Percentiles rank a stretch among this genome's conserved stretches.
Conservation (phyloP, 2,113 vertebrate genomes). For the Callipepla californica region DNA sequence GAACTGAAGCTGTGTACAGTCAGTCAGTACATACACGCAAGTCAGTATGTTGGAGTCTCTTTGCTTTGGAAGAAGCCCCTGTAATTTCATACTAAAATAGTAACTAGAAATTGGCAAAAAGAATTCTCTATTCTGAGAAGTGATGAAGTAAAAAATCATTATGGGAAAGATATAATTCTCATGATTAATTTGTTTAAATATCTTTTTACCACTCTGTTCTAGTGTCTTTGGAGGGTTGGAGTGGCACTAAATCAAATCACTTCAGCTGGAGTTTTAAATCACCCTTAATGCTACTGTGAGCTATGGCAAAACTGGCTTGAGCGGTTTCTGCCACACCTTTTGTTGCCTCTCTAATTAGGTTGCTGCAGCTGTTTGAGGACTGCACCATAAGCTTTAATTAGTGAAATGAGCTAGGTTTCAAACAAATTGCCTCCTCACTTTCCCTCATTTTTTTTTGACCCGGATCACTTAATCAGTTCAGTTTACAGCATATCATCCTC, state of each 20-base stretch:
- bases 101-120: neutral
- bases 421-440: neutral
- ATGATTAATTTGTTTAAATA: neutral
- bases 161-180: neutral
- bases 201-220: neutral
- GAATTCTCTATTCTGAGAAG: neutral
- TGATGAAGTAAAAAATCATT: neutral
- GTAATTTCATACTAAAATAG: neutral
- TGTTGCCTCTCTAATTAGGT: neutral
- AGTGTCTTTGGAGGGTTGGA: neutral
- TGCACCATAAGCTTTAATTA: neutral
- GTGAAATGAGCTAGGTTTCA: neutral
- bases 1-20: neutral
- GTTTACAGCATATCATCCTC: neutral
- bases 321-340: constrained; percentile 23
- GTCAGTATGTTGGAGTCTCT: neutral
- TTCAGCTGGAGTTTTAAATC: neutral
- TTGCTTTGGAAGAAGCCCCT: neutral
- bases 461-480: neutral
- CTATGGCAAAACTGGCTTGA: neutral
- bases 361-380: neutral
- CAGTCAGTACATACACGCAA: neutral
- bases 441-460: neutral
- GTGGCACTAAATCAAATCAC: neutral
- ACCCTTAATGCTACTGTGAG: neutral